These are phyloP conservation scores for Heliconius sara DNA, from an alignment of 2,888 invertebrate genomes.

Conservation along the genomic window DNA sequence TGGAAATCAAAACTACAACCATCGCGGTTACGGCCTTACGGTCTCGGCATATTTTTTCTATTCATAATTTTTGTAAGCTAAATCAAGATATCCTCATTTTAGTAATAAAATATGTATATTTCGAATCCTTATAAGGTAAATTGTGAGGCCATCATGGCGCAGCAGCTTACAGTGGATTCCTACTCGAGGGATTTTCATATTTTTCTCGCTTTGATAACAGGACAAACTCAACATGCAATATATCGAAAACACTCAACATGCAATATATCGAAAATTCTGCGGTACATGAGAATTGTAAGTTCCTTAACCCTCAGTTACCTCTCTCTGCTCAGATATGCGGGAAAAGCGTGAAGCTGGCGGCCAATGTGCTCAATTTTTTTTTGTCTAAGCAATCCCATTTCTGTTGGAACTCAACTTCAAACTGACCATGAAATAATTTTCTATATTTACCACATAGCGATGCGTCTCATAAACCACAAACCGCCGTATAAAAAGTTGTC, in stretches of 20 bases:
- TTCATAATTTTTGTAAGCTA: too few relatives aligned
- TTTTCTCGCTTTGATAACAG: neutral
- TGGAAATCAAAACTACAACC: too few relatives aligned
- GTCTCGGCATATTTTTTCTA: too few relatives aligned
- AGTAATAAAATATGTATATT: too few relatives aligned
- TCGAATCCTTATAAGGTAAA: too few relatives aligned
- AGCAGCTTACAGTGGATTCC: too few relatives aligned
- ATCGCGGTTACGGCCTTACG: too few relatives aligned
- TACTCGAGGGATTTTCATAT: neutral
- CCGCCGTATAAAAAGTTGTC: slow-evolving; percentile 40
- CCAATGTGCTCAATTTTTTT: neutral
- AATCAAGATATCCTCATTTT: too few relatives aligned
- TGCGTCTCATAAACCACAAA: slow-evolving; percentile 37
- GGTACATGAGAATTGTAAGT: too few relatives aligned
- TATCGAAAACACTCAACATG: neutral
- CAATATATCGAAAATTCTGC: neutral
- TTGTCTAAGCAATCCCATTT: neutral
- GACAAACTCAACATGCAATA: neutral
- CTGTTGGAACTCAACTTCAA: slow-evolving; percentile 4
- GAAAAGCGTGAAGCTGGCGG: neutral
- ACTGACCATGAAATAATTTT: slow-evolving; percentile 7
- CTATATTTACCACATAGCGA: slow-evolving; percentile 29
- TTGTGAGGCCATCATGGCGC: too few relatives aligned
- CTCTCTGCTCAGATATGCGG: too few relatives aligned
- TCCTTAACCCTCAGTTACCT: too few relatives aligned